Conservation (phyloP, 2,113 vertebrate species). For the Phalacrocorax carbo region DNA sequence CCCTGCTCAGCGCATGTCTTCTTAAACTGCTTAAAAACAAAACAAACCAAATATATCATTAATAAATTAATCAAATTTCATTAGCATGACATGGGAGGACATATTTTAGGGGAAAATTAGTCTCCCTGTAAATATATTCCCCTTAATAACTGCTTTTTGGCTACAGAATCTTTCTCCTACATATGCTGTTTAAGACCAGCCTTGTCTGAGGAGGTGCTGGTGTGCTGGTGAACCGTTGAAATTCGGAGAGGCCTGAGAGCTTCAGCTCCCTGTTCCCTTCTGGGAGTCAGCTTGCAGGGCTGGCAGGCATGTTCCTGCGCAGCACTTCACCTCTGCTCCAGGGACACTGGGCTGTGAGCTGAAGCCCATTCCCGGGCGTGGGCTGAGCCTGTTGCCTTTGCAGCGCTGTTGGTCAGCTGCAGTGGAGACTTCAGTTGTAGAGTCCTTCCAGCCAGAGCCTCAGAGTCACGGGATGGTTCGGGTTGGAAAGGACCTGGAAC, state of each 20-base stretch:
- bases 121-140: neutral
- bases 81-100: neutral
- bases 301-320: rapidly evolving
- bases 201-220: neutral
- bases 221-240: neutral
- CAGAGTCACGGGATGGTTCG: neutral
- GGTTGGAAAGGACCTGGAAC: neutral
- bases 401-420: neutral
- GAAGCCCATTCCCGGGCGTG: rapidly evolving
- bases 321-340: rapidly evolving
- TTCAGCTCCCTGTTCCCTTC: neutral
- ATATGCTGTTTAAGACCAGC: neutral
- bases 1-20: neutral
- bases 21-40: conserved; percentile 12
- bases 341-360: rapidly evolving
- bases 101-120: neutral
- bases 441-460: neutral
- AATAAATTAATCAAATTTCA: conserved; percentile 39
- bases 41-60: conserved; percentile 9
- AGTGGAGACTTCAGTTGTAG: neutral
- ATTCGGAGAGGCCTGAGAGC: neutral
- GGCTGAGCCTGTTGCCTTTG: neutral
- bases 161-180: neutral
- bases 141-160: neutral
- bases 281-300: neutral